Evolutionary conservation across 2,888 invertebrate genomes (phyloP).

Genomic region (Linnaemya tessellans): DNA sequence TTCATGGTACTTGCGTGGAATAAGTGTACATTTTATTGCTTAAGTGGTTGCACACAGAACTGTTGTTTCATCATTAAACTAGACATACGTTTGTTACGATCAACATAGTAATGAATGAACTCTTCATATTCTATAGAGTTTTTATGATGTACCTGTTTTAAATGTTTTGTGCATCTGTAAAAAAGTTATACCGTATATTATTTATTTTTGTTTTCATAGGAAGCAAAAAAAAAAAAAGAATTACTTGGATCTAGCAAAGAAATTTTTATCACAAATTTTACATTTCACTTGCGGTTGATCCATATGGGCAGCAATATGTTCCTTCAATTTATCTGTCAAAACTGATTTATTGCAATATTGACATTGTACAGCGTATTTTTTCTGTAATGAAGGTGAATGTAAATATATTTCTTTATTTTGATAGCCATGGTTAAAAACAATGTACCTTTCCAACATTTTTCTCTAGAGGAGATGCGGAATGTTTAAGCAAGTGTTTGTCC

Average conservation of each 20-base stretch:
- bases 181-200: neutral
- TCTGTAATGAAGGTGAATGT: neutral
- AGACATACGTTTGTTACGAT: slow-evolving; percentile 2
- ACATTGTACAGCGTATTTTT: slow-evolving; percentile 48
- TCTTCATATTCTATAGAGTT: slow-evolving; percentile 20
- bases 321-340: slow-evolving; percentile 17
- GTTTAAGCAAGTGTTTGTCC: slow-evolving; percentile 42
- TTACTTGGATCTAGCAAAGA: slow-evolving; percentile 48
- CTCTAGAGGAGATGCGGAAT: slow-evolving; percentile 24
- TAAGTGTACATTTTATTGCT: neutral
- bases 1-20: neutral
- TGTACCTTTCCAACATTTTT: slow-evolving; percentile 11
- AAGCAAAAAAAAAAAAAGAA: neutral
- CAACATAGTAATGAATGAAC: slow-evolving; percentile 37
- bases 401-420: neutral
- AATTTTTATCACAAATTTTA: slow-evolving; percentile 53
- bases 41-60: slow-evolving; percentile 1
- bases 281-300: slow-evolving; percentile 54
- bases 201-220: neutral
- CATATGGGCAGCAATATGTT: slow-evolving; percentile 47
- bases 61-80: slow-evolving; percentile 36
- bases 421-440: neutral
- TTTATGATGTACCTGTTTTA: slow-evolving; percentile 7
- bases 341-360: slow-evolving; percentile 40
- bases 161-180: slow-evolving; percentile 28